Percentiles rank a stretch among this genome's conserved stretches.
Evolutionary conservation across 2,797 vertebrate genomes (phyloP).

Genomic region (Xenops minutus): DNA sequence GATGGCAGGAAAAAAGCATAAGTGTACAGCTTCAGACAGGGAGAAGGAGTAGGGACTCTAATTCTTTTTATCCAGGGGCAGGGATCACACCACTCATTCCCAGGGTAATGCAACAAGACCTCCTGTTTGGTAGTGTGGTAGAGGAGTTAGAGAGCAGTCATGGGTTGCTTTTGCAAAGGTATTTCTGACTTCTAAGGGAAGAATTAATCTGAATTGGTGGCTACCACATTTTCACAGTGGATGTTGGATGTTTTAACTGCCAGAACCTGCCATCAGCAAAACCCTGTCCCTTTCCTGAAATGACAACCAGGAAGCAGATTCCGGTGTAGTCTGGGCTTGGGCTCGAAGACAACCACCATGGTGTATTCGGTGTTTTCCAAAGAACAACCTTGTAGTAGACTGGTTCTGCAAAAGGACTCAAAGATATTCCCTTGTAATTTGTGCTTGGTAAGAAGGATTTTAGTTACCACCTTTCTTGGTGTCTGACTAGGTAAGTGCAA

Average conservation of each 20-base stretch:
- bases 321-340: not conserved
- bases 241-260: not conserved
- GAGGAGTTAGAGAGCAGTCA: not conserved
- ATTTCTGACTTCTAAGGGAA: not conserved
- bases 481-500: not conserved
- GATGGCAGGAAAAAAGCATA: not conserved
- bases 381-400: not conserved
- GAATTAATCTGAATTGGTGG: not conserved
- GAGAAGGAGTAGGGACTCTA: not conserved
- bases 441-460: not conserved
- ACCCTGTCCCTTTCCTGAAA: not conserved
- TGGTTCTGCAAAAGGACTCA: not conserved
- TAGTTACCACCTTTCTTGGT: not conserved
- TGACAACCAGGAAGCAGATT: not conserved
- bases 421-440: not conserved
- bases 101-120: rapidly evolving
- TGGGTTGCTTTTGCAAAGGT: not conserved
- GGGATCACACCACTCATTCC: rapidly evolving
- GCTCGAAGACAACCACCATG: not conserved
- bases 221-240: not conserved
- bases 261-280: not conserved
- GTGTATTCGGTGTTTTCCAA: not conserved
- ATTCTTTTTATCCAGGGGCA: not conserved
- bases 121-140: not conserved
- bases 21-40: not conserved